Evolutionary conservation across 2,797 vertebrate species (phyloP).

Genomic region (Lemur catta): DNA sequence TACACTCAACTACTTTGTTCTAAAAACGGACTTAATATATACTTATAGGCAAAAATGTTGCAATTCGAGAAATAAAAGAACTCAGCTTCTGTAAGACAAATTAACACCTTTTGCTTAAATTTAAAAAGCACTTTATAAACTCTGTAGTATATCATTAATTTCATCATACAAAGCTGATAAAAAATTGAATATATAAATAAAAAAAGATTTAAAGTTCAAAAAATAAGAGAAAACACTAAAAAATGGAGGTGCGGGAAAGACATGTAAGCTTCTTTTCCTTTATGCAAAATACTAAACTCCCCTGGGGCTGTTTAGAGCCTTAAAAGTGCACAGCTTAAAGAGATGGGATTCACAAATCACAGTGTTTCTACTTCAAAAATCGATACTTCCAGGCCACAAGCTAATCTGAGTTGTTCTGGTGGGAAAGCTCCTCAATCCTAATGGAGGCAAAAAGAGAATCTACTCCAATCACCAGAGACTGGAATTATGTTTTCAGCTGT

Average conservation of each 20-base stretch:
- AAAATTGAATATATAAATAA: not conserved
- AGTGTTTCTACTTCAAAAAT: slow-evolving; percentile 50
- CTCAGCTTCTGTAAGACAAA: not conserved
- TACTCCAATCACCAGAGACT: not conserved
- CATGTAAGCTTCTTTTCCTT: not conserved
- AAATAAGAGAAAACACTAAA: not conserved
- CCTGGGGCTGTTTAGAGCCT: not conserved
- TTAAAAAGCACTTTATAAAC: not conserved
- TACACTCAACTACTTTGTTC: not conserved
- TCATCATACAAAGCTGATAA: not conserved
- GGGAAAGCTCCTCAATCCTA: slow-evolving; percentile 43
- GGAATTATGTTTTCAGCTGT: slow-evolving; percentile 38
- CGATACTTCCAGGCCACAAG: slow-evolving; percentile 7
- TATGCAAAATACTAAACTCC: not conserved
- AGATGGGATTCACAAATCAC: slow-evolving; percentile 3
- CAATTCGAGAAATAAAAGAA: slow-evolving; percentile 2
- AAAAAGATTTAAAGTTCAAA: not conserved
- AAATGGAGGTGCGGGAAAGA: not conserved
- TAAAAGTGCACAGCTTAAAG: not conserved
- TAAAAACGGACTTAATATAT: not conserved
- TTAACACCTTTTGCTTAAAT: not conserved
- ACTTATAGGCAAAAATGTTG: not conserved
- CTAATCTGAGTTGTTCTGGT: slow-evolving; percentile 22
- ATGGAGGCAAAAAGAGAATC: slow-evolving; percentile 13
- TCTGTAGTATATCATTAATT: not conserved